A percentile compares a stretch with the other conserved stretches of the same genome.
These are phyloP conservation scores for Orthosia gracilis DNA, from an alignment of 2,888 invertebrate species.

Conservation along the genomic window DNA sequence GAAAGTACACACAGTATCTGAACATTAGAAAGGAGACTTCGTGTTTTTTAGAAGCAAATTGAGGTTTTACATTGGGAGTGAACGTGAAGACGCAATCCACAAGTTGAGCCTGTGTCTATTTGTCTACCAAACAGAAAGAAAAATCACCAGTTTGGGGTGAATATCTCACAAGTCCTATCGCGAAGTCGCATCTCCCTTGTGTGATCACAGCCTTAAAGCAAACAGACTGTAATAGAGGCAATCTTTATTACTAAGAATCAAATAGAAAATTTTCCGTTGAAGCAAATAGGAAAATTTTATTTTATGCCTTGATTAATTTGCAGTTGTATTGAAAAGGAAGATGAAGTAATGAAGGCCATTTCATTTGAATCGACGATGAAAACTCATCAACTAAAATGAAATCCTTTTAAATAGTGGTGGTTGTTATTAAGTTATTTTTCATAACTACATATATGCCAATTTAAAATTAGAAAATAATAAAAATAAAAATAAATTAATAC, in stretches of 20 bases:
- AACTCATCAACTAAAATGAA: background rate
- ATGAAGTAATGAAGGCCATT: background rate
- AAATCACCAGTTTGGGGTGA: no score
- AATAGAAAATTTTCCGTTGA: background rate
- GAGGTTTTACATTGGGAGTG: no score
- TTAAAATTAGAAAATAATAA: no score
- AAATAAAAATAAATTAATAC: no score
- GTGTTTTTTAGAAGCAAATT: no score
- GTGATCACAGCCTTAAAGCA: background rate
- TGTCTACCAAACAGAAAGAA: no score
- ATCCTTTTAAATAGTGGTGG: background rate
- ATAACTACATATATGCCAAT: no score
- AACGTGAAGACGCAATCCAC: no score
- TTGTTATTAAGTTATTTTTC: background rate
- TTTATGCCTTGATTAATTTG: background rate
- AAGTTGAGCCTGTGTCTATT: no score
- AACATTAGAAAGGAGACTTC: no score
- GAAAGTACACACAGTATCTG: no score
- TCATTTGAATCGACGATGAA: background rate
- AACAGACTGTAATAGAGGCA: background rate
- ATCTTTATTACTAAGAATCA: background rate
- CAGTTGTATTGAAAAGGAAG: background rate
- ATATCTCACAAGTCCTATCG: no score
- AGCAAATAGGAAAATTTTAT: background rate
- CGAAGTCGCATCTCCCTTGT: background rate